These are phyloP conservation scores for Anagrus nilaparvatae DNA, from an alignment of 1,140 invertebrate species.

Conservation along the genomic window DNA sequence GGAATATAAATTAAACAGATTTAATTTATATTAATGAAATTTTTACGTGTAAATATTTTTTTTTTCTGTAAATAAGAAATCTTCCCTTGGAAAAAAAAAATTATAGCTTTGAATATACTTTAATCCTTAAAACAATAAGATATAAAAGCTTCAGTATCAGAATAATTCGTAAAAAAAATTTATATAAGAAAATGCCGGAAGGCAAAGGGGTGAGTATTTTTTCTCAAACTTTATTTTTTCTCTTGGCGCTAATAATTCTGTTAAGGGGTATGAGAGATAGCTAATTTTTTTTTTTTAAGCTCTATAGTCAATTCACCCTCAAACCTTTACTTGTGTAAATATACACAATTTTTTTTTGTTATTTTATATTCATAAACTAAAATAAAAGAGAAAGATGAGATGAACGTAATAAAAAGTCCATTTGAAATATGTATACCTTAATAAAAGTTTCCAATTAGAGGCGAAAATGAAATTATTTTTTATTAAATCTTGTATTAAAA, in stretches of 20 bases:
- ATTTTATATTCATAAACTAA: neutral
- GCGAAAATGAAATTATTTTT: constrained; percentile 42
- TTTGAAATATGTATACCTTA: constrained; percentile 44
- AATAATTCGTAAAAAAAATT: no score
- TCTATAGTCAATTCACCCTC: constrained; percentile 8
- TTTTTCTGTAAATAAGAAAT: no score
- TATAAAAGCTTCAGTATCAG: constrained; percentile 9
- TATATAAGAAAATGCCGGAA: constrained; percentile 17
- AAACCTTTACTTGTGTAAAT: neutral
- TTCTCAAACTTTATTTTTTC: constrained; percentile 10
- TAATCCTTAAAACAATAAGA: constrained; percentile 37
- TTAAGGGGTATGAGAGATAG: constrained; percentile 22
- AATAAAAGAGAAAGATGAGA: constrained; percentile 18
- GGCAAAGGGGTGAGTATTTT: constrained; percentile 28
- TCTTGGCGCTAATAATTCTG: constrained; percentile 33
- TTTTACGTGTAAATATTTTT: no score
- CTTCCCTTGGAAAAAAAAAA: no score
- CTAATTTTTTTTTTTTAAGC: constrained; percentile 36
- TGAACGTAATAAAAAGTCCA: constrained; percentile 41
- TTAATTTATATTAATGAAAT: no score
- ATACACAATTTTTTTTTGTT: constrained; percentile 9
- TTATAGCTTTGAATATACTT: no score
- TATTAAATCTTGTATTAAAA: no score
- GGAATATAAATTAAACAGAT: no score
- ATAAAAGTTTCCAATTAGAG: constrained; percentile 43